Percentiles rank a stretch among this genome's conserved stretches.
Evolutionary conservation across 1,140 invertebrate species (phyloP).

Genomic region (Bombyx mori): DNA sequence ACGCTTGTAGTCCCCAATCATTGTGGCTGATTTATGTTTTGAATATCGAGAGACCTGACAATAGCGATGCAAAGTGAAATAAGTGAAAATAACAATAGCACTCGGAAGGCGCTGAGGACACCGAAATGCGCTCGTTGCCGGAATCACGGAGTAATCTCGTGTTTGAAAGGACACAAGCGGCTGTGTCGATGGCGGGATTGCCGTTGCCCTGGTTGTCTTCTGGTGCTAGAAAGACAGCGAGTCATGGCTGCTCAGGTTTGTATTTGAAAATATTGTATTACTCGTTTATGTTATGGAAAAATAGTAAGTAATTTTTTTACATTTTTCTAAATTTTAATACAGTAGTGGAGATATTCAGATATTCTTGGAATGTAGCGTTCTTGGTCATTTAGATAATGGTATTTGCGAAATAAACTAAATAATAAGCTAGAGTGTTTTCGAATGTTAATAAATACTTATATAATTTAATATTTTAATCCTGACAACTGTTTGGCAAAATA

Average conservation of each 20-base stretch:
- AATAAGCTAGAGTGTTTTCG: too few relatives aligned
- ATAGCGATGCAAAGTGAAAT: constrained; percentile 38
- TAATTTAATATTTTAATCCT: too few relatives aligned
- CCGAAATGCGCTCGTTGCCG: constrained; percentile 91
- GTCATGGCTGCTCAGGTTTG: constrained; percentile 91
- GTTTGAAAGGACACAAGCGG: constrained; percentile 89
- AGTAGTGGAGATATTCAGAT: too few relatives aligned
- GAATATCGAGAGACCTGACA: neutral
- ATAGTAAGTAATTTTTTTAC: too few relatives aligned
- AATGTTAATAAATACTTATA: too few relatives aligned
- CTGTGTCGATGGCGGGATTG: constrained; percentile 86
- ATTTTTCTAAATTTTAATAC: too few relatives aligned
- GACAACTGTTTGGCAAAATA: too few relatives aligned
- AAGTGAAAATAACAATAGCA: constrained; percentile 12
- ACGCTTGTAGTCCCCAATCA: constrained; percentile 11
- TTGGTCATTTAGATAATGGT: too few relatives aligned
- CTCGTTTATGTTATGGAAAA: too few relatives aligned
- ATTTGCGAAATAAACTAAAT: too few relatives aligned
- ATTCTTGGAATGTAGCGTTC: too few relatives aligned
- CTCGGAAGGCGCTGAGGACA: constrained; percentile 72
- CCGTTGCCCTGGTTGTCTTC: constrained; percentile 85
- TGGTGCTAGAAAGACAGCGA: constrained; percentile 89
- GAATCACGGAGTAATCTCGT: constrained; percentile 91
- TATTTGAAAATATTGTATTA: neutral
- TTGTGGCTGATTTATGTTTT: constrained; percentile 4